These are phyloP conservation scores for Petaurus breviceps DNA, from an alignment of 2,113 vertebrate genomes.

Conservation along the genomic window DNA sequence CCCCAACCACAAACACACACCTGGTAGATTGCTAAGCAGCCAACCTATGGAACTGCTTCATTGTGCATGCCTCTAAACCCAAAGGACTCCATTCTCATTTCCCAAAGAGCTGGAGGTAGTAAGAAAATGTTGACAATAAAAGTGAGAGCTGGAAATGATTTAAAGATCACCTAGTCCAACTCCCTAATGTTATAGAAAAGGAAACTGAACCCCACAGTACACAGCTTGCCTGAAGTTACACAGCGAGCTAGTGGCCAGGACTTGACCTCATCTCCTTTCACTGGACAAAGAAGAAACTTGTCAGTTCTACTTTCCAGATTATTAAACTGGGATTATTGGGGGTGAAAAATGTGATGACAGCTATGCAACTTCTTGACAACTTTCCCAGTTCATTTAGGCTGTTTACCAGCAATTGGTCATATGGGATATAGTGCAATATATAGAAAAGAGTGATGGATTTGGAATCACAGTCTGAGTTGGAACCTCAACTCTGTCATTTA, in stretches of 20 bases:
- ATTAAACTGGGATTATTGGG: background rate
- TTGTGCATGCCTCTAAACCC: background rate
- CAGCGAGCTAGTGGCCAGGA: background rate
- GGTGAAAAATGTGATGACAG: background rate
- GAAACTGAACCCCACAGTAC: background rate
- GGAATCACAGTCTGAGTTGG: background rate
- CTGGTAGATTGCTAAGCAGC: background rate
- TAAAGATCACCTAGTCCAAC: background rate
- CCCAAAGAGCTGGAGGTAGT: background rate
- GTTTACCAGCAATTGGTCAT: background rate
- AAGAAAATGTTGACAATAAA: background rate
- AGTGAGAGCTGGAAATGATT: background rate
- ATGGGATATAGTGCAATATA: background rate
- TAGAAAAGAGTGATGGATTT: background rate
- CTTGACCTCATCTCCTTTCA: background rate
- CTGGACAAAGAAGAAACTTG: background rate
- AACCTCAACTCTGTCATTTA: background rate
- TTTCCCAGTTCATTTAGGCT: background rate
- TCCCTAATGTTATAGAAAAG: background rate
- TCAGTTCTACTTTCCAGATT: background rate
- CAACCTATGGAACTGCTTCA: background rate
- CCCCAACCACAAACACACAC: background rate
- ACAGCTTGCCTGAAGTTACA: background rate
- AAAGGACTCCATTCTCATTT: background rate
- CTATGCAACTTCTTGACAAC: background rate